phyloP scores from a whole-genome alignment of 1,140 invertebrate genomes.

The Oncopodura yosiiana region DNA sequence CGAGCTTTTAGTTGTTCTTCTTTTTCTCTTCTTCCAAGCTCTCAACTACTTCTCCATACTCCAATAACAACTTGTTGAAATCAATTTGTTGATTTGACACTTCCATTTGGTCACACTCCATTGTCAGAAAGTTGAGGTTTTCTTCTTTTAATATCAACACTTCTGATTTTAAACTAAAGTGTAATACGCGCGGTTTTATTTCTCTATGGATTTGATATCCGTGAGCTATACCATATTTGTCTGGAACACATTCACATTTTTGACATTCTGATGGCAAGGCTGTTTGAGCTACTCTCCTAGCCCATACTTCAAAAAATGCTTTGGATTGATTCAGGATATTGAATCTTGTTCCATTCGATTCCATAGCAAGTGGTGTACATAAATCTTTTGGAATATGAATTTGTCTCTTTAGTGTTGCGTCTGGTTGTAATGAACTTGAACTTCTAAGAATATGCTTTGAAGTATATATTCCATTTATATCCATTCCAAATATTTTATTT shows the following conservation, averaged over 20 bases:
- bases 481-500: conserved; percentile 40
- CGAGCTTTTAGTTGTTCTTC: too few species aligned
- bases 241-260: conserved; percentile 43
- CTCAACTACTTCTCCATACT: too few species aligned
- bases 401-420: conserved; percentile 39
- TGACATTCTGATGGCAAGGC: conserved; percentile 41
- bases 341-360: conserved; percentile 45
- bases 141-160: too few species aligned
- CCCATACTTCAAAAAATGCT: conserved; percentile 42
- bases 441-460: conserved; percentile 38
- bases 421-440: conserved; percentile 33
- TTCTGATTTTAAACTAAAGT: too few species aligned
- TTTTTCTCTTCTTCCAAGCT: too few species aligned
- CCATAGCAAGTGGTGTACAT: conserved; percentile 44
- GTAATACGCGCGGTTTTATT: too few species aligned
- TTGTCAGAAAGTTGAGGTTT: too few species aligned
- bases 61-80: too few species aligned
- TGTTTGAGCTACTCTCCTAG: conserved; percentile 39
- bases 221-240: conserved; percentile 38
- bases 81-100: too few species aligned
- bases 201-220: too few species aligned
- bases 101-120: too few species aligned
- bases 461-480: conserved; percentile 41
- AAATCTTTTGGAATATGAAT: conserved; percentile 42
- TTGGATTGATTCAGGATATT: conserved; percentile 37